Evolutionary conservation across 2,888 invertebrate species (phyloP), one percentile per base, ranked within the genome.

Genomic region (Pasiphila rectangulata): DNA sequence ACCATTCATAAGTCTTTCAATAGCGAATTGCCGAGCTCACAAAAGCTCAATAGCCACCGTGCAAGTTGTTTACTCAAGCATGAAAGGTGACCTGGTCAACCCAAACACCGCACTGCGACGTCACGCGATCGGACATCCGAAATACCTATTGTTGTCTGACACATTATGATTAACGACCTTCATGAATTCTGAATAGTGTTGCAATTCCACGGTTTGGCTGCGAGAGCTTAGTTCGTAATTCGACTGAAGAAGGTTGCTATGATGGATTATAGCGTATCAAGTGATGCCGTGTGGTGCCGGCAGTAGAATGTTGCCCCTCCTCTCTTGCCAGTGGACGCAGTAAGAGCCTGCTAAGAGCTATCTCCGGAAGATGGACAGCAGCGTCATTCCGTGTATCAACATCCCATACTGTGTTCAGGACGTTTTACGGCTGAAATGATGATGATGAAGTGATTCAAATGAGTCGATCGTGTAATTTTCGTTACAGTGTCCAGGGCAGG

Each of bases 71-170:
- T 46, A 51, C 42, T 17, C 41, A 45, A 53, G 45, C 39, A 42
- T 48, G 37, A 38, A 44, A 38, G 50, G 42, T 51, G 55, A 43
- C 17, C 44, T 51, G 53, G 55, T 40, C 54, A 57, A 62, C 59
- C 56, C 63, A 69, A 72, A 61, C 64, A 63, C 72, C 72, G 67
- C 73, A 72, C 61, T 62, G 54, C 78, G 72, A 79, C 73, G 75
- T 77, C 74, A 75, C 34, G 41, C 46, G 59, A 57, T 61, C 57
- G 66, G 63, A 63, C 64, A 63, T 63, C 62, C 67, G 56, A 61
- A 64, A 66, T 57, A 57, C 63, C 69, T 65, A 80, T 82, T 82
- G 77, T 76, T 74, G 75, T 75, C 74, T 75, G 72, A 54, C 59
- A 41, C 51, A 35, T 40, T 54, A 53, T 62, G 61, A 63, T 61